Evolutionary conservation across 2,797 vertebrate genomes (phyloP), one percentile per base, ranked within the genome.

Genomic region (Mallotus villosus): DNA sequence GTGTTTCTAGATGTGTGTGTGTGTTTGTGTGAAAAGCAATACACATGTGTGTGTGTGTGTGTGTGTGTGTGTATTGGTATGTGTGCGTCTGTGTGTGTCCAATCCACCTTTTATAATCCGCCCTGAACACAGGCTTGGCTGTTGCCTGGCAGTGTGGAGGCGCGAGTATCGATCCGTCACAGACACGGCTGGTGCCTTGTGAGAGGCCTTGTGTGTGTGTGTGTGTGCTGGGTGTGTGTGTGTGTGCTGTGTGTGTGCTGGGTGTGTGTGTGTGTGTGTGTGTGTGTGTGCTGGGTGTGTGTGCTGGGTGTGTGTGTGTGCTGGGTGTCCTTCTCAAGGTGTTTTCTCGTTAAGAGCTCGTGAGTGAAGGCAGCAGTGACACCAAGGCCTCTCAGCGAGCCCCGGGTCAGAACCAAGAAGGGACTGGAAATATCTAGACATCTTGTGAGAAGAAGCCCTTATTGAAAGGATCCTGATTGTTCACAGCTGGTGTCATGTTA

Each of bases 1-100:
- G 34, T 17, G 68, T 46, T 37, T 61, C 41, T 59, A 16, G 67
- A 37, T 55, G 58, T 61, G 53, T 66, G 27, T 57, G 63, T 32
- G 25, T 61, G 53, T 66, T n/a, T 57, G 63, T 63, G 51, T 63
- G 51, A 24, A 21, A 19, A 8, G 12, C 17, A 51, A 14, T 51
- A 34, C n/a, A n/a, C n/a, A n/a, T 37, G 41, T 51, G 22, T 66
- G 5, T 63, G 19, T 37, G 58, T 61, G 53, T 66, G 27, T 63
- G 62, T 63, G 51, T 63, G 61, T 32, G 25, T 63, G 29, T 63
- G 17, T 63, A 32, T 63, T 2, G 32, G 8, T 61, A n/a, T 46
- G 63, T 64, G 37, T 66, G 41, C 16, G 22, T 51, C 22, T 61
- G 21, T 3, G n/a, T 22, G 21, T 63, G 27, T 63, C 46, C 46